Evolutionary conservation across 2,113 vertebrate genomes (phyloP).

Genomic region (Mionectes macconnelli): DNA sequence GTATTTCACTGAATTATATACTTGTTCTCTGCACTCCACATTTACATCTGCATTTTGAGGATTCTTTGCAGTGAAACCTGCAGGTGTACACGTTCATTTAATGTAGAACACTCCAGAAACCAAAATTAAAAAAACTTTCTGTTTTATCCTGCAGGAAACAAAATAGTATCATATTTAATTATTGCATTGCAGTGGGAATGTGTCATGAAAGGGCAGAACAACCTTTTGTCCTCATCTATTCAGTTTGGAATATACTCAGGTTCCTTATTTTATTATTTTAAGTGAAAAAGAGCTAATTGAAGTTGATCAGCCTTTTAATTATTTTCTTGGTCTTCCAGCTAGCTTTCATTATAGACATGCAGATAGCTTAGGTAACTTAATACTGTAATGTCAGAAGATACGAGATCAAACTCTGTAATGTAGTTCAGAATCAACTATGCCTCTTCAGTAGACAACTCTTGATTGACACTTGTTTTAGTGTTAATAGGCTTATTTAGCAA

Average conservation of each 20-base stretch:
- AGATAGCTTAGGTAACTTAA: constrained; percentile 20
- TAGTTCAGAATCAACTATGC: background rate
- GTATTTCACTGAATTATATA: background rate
- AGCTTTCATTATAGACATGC: background rate
- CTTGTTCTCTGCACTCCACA: background rate
- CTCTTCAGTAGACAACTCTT: background rate
- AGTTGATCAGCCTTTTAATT: background rate
- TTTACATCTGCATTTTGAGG: background rate
- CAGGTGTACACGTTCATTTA: background rate
- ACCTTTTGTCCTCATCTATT: background rate
- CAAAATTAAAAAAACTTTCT: background rate
- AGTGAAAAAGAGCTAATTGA: background rate
- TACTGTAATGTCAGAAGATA: constrained; percentile 24
- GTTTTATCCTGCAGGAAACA: background rate
- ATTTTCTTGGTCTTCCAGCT: background rate
- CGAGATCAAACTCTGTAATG: background rate
- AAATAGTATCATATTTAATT: background rate
- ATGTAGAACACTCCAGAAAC: background rate
- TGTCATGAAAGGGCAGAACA: background rate
- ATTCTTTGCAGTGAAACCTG: background rate
- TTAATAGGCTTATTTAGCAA: background rate
- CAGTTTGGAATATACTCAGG: background rate
- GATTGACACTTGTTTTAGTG: background rate
- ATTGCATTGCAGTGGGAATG: background rate
- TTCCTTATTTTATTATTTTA: background rate